Evolutionary conservation across 2,797 vertebrate species (phyloP).

Genomic region (Pogoniulus pusillus): DNA sequence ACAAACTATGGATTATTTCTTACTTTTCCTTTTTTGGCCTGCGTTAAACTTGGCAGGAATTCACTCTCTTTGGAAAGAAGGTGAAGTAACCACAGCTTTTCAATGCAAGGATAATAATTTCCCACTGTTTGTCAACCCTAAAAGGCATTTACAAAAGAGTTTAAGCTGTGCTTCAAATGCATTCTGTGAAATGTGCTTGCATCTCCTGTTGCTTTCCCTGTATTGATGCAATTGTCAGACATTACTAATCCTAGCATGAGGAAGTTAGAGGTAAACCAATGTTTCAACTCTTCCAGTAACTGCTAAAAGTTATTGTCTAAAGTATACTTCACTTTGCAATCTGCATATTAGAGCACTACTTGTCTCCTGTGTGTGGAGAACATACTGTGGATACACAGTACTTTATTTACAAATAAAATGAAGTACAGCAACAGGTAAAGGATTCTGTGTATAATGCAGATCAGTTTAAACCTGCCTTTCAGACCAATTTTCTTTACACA

Average conservation of each 20-base stretch:
- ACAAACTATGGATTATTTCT: background rate
- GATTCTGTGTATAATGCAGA: background rate
- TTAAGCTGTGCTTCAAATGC: background rate
- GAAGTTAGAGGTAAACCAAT: conserved; percentile 51
- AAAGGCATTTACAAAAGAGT: background rate
- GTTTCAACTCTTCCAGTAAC: conserved; percentile 48
- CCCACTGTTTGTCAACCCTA: background rate
- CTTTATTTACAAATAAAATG: no score
- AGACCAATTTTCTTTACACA: background rate
- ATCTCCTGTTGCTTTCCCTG: conserved; percentile 26
- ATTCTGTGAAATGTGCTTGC: background rate
- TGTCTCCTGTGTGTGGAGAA: background rate
- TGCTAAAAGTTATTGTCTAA: background rate
- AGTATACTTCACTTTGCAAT: background rate
- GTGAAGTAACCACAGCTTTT: background rate
- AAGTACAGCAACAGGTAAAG: background rate
- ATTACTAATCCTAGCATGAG: conserved; percentile 32
- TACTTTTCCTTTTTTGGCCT: background rate
- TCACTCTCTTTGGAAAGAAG: background rate
- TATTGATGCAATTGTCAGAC: conserved; percentile 26
- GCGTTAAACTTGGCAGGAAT: background rate
- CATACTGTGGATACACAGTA: background rate
- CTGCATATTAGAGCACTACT: background rate
- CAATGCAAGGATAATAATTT: background rate
- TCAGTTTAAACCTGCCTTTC: background rate